phyloP scores from a whole-genome alignment of 2,797 vertebrate genomes.

The Syngnathus rostellatus region DNA sequence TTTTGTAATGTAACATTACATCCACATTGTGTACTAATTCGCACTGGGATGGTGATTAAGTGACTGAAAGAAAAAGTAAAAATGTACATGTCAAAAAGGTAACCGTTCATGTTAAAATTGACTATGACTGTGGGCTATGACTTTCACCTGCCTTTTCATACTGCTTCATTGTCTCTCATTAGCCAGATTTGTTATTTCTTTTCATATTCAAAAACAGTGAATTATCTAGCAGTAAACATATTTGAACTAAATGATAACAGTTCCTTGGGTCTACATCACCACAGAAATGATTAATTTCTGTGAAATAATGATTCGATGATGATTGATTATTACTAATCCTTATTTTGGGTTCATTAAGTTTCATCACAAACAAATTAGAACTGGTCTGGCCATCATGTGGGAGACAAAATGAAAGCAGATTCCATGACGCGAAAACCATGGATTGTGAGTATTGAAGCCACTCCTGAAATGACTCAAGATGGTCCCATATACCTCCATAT shows the following conservation, averaged over 20 bases:
- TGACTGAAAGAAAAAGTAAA: neutral
- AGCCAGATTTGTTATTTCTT: neutral
- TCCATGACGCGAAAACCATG: neutral
- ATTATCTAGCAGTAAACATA: too few species aligned
- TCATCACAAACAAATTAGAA: neutral
- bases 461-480: neutral
- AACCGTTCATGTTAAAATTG: neutral
- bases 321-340: neutral
- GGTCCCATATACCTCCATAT: neutral
- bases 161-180: neutral
- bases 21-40: neutral
- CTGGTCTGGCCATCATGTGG: neutral
- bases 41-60: neutral
- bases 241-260: neutral
- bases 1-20: neutral
- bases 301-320: neutral
- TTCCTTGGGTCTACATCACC: neutral
- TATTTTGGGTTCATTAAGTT: neutral
- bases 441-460: neutral
- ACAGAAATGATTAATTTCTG: neutral
- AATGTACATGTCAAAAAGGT: neutral
- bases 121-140: neutral
- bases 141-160: neutral
- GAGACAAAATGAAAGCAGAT: neutral
- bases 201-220: neutral